phyloP scores from a whole-genome alignment of 2,113 vertebrate genomes.

The Triplophysa dalaica region DNA sequence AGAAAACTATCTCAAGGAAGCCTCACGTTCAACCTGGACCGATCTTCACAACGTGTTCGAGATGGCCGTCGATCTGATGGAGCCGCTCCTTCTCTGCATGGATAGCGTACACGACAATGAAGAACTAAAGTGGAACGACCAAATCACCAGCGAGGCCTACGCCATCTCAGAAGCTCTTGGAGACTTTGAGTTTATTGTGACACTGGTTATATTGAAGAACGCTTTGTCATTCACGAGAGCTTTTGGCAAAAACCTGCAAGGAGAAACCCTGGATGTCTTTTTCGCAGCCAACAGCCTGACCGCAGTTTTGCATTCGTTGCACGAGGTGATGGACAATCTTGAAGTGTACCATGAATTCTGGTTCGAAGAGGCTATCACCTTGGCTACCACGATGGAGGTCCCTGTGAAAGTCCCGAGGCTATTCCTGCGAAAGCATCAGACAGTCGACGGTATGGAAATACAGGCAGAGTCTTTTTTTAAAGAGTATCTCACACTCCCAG shows the following conservation, averaged over 20 bases:
- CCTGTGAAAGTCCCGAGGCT: slow-evolving; percentile 83
- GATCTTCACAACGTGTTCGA: slow-evolving; percentile 84
- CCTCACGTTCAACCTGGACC: slow-evolving; percentile 81
- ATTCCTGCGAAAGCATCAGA: slow-evolving; percentile 76
- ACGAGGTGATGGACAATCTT: slow-evolving; percentile 90
- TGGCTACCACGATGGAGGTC: slow-evolving; percentile 84
- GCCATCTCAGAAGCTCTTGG: slow-evolving; percentile 83
- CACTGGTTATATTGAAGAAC: slow-evolving; percentile 87
- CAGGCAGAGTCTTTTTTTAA: slow-evolving; percentile 87
- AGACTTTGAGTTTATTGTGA: slow-evolving; percentile 91
- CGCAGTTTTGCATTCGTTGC: slow-evolving; percentile 85
- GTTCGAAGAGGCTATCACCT: slow-evolving; percentile 88
- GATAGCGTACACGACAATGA: slow-evolving; percentile 85
- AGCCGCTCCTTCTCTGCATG: slow-evolving; percentile 85
- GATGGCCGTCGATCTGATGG: slow-evolving; percentile 81
- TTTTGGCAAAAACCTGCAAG: slow-evolving; percentile 88
- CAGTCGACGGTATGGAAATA: slow-evolving; percentile 66
- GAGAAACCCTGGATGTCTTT: slow-evolving; percentile 79
- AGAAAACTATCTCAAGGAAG: slow-evolving; percentile 79
- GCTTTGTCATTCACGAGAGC: slow-evolving; percentile 82
- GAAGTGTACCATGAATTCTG: slow-evolving; percentile 97
- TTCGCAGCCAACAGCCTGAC: slow-evolving; percentile 85
- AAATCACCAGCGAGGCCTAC: slow-evolving; percentile 75
- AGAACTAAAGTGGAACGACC: slow-evolving; percentile 80
- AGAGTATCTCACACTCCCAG: slow-evolving; percentile 84